Base-by-base conservation (phyloP, 1,140 invertebrate species). In the Philaenus spumarius region DNA sequence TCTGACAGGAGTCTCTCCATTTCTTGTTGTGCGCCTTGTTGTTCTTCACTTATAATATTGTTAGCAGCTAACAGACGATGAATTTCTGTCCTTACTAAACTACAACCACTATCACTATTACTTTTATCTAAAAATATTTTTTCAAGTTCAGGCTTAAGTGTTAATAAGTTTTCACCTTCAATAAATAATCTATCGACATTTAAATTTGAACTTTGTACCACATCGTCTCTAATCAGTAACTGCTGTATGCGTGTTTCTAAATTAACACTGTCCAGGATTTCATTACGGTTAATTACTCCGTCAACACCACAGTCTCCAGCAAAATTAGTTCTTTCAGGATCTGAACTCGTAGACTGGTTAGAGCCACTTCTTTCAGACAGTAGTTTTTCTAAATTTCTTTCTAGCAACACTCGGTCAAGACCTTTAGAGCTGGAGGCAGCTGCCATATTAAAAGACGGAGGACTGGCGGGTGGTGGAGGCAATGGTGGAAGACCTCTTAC, bases 351-450 rank as follows among this genome's bases (percentile, higher is more conserved):
- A 7, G 55, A 58, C 23, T 58, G 56, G 22, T 58, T 58, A 1
- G 56, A 58, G 14, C 47, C 47, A 3, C 54, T 40, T 55, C 67
- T 64, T 52, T 72, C 69, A 24, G 66, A 58, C 17, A 80, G 66
- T 12, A 82, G 67, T 61, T 77, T 72, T 62, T 82, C 79, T 24
- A 82, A 72, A 64, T 83, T 82, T 57, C 80, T 71, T 61, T 83
- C 80, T 0, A 82, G 69, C 5, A 82, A 68, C 11, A 82, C 77
- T 53, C 82, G 73, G 62, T 84, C 80, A 47, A 82, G 70, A 20
- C 77, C 78, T 48, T 71, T 67, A 62, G 73, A 59, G 67, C 47
- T 2, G 4, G 60, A 47, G 15, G 48, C 17, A 22, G 30, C 47
- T 15, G 19, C 20, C 22, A 34, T 14, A 34, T 14, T 14, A 15